Conservation (phyloP, 2,797 vertebrate genomes). For the Iguana delicatissima region DNA sequence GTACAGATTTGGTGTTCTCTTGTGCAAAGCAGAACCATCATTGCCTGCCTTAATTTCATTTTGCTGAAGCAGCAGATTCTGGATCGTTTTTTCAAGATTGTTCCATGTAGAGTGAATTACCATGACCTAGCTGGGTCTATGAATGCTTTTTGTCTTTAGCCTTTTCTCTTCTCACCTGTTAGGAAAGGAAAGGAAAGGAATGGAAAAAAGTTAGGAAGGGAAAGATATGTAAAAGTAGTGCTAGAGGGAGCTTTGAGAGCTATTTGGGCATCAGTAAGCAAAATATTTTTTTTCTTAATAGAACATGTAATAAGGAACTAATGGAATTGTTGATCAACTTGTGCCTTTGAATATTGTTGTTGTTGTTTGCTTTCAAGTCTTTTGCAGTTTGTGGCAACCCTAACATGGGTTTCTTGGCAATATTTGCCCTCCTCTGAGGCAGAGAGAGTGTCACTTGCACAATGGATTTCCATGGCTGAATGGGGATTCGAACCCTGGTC, state of each 20-base stretch:
- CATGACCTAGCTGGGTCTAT: not conserved
- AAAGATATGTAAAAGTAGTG: not conserved
- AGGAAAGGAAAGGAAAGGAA: too few species aligned
- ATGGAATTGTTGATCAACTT: not conserved
- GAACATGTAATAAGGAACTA: not conserved
- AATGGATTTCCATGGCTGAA: too few species aligned
- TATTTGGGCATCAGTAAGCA: not conserved
- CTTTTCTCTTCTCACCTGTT: too few species aligned
- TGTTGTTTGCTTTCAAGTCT: not conserved
- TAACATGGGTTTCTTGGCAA: too few species aligned
- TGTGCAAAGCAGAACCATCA: not conserved
- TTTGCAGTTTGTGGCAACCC: too few species aligned
- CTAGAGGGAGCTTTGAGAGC: not conserved
- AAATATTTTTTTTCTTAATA: not conserved
- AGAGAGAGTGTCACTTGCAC: too few species aligned
- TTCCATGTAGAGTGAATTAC: too few species aligned
- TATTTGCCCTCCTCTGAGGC: too few species aligned
- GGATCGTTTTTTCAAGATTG: too few species aligned
- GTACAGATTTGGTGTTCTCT: not conserved
- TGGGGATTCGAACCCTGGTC: not conserved
- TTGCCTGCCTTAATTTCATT: not conserved
- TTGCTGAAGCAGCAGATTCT: not conserved
- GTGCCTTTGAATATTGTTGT: not conserved
- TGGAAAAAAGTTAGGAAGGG: not conserved
- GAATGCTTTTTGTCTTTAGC: not conserved